Evolutionary conservation across 2,888 invertebrate species (phyloP), one percentile per base, ranked within the genome.

Genomic region (Dryomyza anilis): DNA sequence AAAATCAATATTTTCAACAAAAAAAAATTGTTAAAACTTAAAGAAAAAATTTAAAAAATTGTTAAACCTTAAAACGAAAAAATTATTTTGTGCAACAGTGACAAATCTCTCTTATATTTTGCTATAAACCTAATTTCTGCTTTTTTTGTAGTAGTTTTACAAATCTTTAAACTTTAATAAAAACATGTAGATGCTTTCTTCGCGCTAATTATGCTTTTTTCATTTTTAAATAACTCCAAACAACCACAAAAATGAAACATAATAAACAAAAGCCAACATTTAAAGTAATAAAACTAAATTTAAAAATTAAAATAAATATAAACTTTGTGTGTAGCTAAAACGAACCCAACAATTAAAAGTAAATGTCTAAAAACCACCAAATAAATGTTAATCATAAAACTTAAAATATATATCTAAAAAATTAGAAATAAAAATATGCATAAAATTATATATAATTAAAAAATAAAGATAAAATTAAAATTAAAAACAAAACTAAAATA

Each of bases 261-360:
- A 27, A 50, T 4, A 14, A 50, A 50, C 50, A 10, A 50, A 50
- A 50, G 23, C 23, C 50, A 50, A 59, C 53, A 62, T 57, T 55
- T 64, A 67, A 65, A 46, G 39, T 60, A 66, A 60, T 19, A 30
- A 58, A 43, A 55, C n/a, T 29, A 64, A 27, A 14, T 25, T 21
- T 43, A 33, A 58, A 29, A 6, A 21, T 50, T 50, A 25, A 70
- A 68, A 62, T 58, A 67, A 66, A 66, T 64, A 69, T 67, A 69
- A 66, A 69, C 62, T 70, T 67, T 70, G 65, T 70, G 69, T 70
- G 67, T 68, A 67, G 63, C 68, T 70, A 68, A 70, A 70, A 50
- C 23, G 43, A 43, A n/a, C n/a, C n/a, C 29, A 60, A 48, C 25
- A 8, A 10, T 33, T 60, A 36, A 25, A 50, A 25, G 19, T 39